Conservation (phyloP, 2,888 invertebrate genomes). For the Diadromus collaris region DNA sequence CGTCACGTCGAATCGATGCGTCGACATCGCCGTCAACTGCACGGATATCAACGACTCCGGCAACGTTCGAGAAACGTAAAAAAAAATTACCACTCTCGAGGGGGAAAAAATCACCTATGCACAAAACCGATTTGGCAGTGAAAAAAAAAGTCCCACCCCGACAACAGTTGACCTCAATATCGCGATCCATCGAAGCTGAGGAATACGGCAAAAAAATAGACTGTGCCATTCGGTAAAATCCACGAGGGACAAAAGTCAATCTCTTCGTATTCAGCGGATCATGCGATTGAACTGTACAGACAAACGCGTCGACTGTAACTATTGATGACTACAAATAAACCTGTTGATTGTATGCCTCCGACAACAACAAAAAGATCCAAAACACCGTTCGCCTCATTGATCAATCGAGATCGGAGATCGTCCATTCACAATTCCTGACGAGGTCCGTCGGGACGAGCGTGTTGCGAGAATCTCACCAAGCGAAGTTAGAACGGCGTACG, state of each 20-base stretch:
- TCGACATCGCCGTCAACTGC: conserved; percentile 54
- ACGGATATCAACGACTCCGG: conserved; percentile 22
- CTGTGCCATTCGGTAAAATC: not conserved
- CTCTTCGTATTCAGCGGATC: not conserved
- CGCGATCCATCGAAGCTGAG: not conserved
- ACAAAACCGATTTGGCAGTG: not conserved
- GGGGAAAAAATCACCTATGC: conserved; percentile 10
- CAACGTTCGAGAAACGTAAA: not conserved
- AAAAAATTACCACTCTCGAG: not conserved
- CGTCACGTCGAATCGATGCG: conserved; percentile 59
- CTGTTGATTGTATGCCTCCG: conserved; percentile 4
- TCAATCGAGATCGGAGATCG: not conserved
- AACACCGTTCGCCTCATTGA: not conserved
- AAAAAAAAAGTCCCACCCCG: not conserved
- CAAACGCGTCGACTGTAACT: not conserved
- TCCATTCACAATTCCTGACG: not conserved
- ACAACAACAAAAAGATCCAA: conserved; percentile 4
- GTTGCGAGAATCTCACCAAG: conserved; percentile 21
- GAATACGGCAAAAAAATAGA: not conserved
- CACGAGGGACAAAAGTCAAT: not conserved
- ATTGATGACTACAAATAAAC: not conserved
- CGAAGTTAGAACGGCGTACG: conserved; percentile 13
- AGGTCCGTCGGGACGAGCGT: not conserved
- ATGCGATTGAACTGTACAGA: not conserved
- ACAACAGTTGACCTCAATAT: not conserved